Evolutionary conservation across 2,888 invertebrate species (phyloP), one percentile per base, ranked within the genome.

Genomic region (Ormia ochracea): DNA sequence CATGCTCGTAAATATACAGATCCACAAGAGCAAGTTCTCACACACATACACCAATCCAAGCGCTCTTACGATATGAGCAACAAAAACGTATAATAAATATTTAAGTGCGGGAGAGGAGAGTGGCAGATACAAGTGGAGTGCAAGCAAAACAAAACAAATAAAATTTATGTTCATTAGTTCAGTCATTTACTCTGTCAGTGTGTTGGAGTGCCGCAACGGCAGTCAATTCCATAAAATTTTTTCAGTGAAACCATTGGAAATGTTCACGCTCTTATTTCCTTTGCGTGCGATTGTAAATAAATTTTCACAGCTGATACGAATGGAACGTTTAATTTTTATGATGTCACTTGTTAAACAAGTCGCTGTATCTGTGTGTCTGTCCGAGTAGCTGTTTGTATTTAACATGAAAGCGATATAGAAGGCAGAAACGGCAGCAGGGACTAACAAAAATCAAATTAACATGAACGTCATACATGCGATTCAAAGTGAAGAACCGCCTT

Each of bases 291-390:
- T 68, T 78, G 73, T 78, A 63, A 74, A 74, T 69, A 78, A 79
- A 80, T 72, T 56, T 76, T 80, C 75, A 80, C 80, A 80, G 80
- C 80, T 80, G 80, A 80, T 80, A 72, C 66, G 72, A 76, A 76
- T 76, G 75, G 76, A 80, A 76, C 80, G 76, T 76, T 76, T 72
- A 80, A 76, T 80, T 80, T 63, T 80, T 76, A 80, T 80, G 80
- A 80, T 80, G 80, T 80, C 80, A 80, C 80, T 80, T 80, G 76
- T 80, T 80, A 76, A 80, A 72, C 75, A 80, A 80, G 72, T 72
- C 72, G 59, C 50, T 43, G n/a, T 52, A n/a, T 63, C 23, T 41
- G 54, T 50, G 26, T 4, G 56, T 56, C 36, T 14, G 28, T 33
- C 23, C 6, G 17, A 2, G n/a, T n/a, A n/a, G n/a, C 7, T 41